Evolutionary conservation across 2,888 invertebrate species (phyloP).

Genomic region (Antitype chi): DNA sequence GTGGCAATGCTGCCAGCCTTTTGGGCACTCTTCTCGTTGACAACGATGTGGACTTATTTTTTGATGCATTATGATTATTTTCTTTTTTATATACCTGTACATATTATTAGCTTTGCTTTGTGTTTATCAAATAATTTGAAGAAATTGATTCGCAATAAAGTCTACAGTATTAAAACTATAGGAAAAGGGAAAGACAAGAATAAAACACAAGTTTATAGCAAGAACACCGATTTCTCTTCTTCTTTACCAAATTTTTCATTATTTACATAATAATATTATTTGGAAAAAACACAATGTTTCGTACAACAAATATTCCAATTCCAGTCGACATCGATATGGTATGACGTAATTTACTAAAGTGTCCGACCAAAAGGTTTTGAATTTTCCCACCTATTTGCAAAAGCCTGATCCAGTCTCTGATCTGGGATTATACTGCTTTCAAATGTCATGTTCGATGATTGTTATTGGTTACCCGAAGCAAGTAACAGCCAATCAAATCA

Average conservation of each 20-base stretch:
- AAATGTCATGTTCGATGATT: not conserved
- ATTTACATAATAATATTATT: constrained; percentile 69
- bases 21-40: too few relatives aligned
- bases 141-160: too few relatives aligned
- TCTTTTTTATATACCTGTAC: too few relatives aligned
- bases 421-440: not conserved
- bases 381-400: not conserved
- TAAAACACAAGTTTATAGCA: constrained; percentile 60
- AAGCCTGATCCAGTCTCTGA: not conserved
- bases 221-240: constrained; percentile 64
- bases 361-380: constrained; percentile 26
- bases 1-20: too few relatives aligned
- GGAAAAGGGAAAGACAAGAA: constrained; percentile 16
- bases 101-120: too few relatives aligned
- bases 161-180: too few relatives aligned
- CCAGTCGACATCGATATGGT: constrained; percentile 65
- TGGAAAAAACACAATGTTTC: constrained; percentile 69
- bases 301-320: constrained; percentile 66
- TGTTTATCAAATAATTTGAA: too few relatives aligned
- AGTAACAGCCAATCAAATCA: not conserved
- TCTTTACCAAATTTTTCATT: constrained; percentile 69
- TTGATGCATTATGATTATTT: too few relatives aligned
- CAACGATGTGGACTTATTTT: too few relatives aligned
- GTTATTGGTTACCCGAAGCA: too few relatives aligned
- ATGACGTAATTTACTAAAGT: constrained; percentile 50